phyloP scores from a whole-genome alignment of 2,888 invertebrate species.

The Xestia xanthographa region DNA sequence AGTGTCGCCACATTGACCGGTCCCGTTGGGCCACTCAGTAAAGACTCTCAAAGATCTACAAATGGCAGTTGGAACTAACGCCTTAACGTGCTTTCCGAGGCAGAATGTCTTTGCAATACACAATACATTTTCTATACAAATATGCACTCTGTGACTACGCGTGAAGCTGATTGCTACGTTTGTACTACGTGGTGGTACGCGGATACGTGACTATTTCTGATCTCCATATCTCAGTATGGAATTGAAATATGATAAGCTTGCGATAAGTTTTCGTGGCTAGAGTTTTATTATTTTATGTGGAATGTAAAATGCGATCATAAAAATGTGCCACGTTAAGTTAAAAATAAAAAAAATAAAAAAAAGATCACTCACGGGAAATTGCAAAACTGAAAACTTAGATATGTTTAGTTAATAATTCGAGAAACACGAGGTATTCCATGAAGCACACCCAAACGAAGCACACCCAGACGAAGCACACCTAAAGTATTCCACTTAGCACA shows the following conservation, averaged over 20 bases:
- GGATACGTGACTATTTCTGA: slow-evolving; percentile 34
- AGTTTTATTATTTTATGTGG: background rate
- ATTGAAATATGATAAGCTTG: slow-evolving; percentile 27
- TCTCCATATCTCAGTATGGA: slow-evolving; percentile 5
- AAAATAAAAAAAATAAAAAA: too few relatives aligned
- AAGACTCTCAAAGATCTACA: too few relatives aligned
- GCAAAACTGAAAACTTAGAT: background rate
- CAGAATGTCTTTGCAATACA: background rate
- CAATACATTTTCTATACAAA: background rate
- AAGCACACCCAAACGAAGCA: too few relatives aligned
- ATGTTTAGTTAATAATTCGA: too few relatives aligned
- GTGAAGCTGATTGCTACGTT: slow-evolving; percentile 35
- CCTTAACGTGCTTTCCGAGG: background rate
- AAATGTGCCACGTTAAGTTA: background rate
- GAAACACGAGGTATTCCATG: too few relatives aligned
- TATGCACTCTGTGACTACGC: slow-evolving; percentile 17
- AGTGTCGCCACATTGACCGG: too few relatives aligned
- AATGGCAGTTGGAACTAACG: background rate
- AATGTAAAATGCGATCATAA: background rate
- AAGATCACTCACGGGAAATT: too few relatives aligned
- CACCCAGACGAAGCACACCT: too few relatives aligned
- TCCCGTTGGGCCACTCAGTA: too few relatives aligned
- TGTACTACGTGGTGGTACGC: slow-evolving; percentile 31
- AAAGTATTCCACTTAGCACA: too few relatives aligned
- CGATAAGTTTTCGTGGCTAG: background rate